Evolutionary conservation across 2,888 invertebrate species (phyloP).

Genomic region (Eilema sororculum): DNA sequence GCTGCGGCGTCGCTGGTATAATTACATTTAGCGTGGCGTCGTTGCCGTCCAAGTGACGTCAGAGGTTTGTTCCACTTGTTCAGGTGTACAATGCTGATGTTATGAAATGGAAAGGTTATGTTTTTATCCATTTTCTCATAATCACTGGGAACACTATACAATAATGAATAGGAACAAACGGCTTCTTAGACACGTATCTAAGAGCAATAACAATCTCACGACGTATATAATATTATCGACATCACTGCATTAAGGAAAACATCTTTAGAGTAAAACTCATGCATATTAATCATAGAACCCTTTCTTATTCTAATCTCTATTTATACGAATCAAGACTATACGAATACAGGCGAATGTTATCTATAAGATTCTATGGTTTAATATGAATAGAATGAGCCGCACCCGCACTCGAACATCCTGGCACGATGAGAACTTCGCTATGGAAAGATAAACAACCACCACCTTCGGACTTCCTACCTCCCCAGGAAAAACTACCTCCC

Average conservation of each 20-base stretch:
- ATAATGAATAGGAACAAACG: constrained; percentile 5
- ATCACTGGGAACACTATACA: background rate
- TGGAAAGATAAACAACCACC: no score
- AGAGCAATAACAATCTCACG: constrained; percentile 8
- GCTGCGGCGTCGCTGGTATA: background rate
- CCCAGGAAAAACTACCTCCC: no score
- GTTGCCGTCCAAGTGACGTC: background rate
- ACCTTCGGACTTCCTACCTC: no score
- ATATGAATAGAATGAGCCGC: no score
- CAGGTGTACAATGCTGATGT: constrained; percentile 4
- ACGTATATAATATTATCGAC: constrained; percentile 2
- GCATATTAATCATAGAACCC: no score
- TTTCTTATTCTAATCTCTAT: no score
- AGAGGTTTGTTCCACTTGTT: background rate
- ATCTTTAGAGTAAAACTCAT: background rate
- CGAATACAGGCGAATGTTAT: no score
- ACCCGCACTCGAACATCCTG: no score
- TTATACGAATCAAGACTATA: no score
- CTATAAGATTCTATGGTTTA: no score
- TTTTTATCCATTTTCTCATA: constrained; percentile 1
- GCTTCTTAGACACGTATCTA: no score
- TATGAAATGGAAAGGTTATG: constrained; percentile 1
- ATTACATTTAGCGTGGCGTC: constrained; percentile 7
- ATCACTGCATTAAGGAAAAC: background rate
- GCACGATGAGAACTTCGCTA: no score